A percentile compares a stretch with the other conserved stretches of the same genome.
These are phyloP conservation scores for Aegithalos caudatus DNA, from an alignment of 2,113 vertebrate genomes.

Conservation along the genomic window DNA sequence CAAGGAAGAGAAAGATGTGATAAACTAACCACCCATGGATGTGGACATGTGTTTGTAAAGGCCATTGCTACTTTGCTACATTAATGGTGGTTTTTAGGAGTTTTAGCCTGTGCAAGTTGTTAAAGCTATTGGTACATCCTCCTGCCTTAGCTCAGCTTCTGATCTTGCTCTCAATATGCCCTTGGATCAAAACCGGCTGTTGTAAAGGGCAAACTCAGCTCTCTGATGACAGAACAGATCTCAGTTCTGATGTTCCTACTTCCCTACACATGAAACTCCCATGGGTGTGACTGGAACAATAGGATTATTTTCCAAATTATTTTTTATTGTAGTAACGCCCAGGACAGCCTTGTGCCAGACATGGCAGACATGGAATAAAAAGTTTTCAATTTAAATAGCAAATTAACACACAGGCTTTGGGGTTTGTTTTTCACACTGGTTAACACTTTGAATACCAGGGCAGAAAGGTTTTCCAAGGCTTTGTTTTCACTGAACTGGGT, in stretches of 20 bases:
- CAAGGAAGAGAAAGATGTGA: not conserved
- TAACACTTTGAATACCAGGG: constrained; percentile 5
- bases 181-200: not conserved
- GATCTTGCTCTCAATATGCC: not conserved
- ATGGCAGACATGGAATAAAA: constrained; percentile 32
- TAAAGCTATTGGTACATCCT: not conserved
- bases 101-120: not conserved
- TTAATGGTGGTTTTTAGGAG: not conserved
- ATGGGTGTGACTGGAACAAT: constrained; percentile 62
- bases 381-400: constrained; percentile 44
- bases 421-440: constrained; percentile 17
- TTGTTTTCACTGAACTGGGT: not conserved
- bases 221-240: constrained; percentile 16
- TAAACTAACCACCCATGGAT: not conserved
- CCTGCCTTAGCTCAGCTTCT: not conserved
- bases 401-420: constrained; percentile 38
- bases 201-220: constrained; percentile 16
- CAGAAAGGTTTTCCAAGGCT: not conserved
- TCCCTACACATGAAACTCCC: constrained; percentile 52
- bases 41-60: not conserved
- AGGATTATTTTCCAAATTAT: constrained; percentile 52
- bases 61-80: not conserved
- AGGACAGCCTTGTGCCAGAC: constrained; percentile 35
- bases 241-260: constrained; percentile 39
- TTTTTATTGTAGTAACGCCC: constrained; percentile 49